Base-by-base conservation (phyloP, 53 echinoderm and acorn worm genomes). In the Patiria pectinifera region DNA sequence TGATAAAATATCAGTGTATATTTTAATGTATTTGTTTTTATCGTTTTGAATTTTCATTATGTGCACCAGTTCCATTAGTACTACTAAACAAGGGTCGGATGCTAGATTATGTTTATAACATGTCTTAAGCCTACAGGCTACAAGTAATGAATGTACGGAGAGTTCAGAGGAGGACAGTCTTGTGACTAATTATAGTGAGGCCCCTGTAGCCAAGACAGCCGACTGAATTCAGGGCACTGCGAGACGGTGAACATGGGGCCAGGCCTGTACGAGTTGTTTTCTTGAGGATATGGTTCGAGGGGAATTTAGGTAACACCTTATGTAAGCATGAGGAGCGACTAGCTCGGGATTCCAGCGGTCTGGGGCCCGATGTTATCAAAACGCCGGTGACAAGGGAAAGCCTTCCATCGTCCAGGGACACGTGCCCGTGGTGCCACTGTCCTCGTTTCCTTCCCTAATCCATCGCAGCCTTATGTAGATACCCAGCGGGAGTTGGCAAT, bases 261-360 rank as follows among this genome's bases (percentile, higher is more conserved):
- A 4, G 83, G 11, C 53, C 3, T 83, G 83, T 83, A 45, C 22
- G 15, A 9, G 83, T 12, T 83, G 83, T 83, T 83, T 83, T 6
- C 53, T 19, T 10, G 19, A 10, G 45, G 45, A 59, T 48, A 83
- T n/a, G 83, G 83, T 83, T 79, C 2, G 60, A 81, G 82, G 83
- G 22, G 76, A 45, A 79, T 79, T 79, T 79, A 79, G 80, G 80
- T 79, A 79, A 79, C 80, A 45, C 46, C 80, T 79, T 79, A 45
- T 79, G 45, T 4, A 79, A 79, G 80, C 80, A 79, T 53, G 53
- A 53, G 80, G 12, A 47, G 45, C 15, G 10, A 44, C 80, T 79
- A 3, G 48, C 22, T 4, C 53, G 6, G 45, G 80, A 79, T 47
- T 79, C 14, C 19, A 24, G 80, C 48, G 9, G 19, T 11, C 80